Evolutionary conservation across 2,113 vertebrate species (phyloP).

Genomic region (Pelmatolapia mariae): DNA sequence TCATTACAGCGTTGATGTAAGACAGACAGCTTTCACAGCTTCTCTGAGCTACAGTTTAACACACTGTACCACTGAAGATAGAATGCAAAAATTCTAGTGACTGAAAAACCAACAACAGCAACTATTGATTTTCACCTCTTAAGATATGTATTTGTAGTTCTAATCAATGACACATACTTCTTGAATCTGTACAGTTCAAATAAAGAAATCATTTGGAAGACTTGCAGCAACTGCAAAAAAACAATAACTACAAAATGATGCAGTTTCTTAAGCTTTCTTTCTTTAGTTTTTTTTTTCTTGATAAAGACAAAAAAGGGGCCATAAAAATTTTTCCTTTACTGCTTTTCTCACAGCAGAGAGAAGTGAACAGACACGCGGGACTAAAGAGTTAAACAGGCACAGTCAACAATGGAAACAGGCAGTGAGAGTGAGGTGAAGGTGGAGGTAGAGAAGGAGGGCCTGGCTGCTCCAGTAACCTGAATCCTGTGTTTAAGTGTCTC

Average conservation of each 20-base stretch:
- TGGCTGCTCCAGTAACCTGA: constrained; percentile 43
- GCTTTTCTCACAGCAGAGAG: neutral
- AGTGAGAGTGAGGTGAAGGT: neutral
- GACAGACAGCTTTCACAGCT: neutral
- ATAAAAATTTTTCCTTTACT: neutral
- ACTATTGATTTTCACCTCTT: neutral
- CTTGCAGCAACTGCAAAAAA: neutral
- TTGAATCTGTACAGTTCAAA: neutral
- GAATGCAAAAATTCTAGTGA: neutral
- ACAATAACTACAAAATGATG: neutral
- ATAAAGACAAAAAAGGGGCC: neutral
- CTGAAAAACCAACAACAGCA: neutral
- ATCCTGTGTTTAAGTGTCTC: constrained; percentile 55
- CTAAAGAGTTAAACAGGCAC: neutral
- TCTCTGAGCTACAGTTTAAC: neutral
- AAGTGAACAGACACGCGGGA: neutral
- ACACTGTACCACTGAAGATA: neutral
- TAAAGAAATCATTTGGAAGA: neutral
- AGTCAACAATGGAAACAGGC: neutral
- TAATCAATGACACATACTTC: neutral
- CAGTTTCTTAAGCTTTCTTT: neutral
- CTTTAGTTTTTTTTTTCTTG: neutral
- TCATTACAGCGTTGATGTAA: neutral
- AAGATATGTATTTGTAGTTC: neutral
- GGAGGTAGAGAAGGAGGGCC: neutral